Conservation (phyloP, 2,888 invertebrate species). For the Sthenelais limicola region DNA sequence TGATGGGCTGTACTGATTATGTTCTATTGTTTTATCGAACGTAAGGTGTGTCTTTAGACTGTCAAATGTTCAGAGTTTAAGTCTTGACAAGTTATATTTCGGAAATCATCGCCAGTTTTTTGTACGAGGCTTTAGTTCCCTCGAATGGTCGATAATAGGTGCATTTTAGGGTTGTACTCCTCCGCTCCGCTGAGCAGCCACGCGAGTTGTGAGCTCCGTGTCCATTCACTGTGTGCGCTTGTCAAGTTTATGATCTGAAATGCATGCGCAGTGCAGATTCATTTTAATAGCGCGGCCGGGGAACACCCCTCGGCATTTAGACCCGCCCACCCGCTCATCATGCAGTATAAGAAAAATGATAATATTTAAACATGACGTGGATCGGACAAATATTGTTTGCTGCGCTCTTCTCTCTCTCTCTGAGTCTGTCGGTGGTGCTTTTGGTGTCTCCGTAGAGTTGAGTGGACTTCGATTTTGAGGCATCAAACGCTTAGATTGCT, state of each 20-base stretch:
- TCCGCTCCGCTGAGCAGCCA: neutral
- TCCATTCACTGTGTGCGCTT: neutral
- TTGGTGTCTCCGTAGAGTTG: no score
- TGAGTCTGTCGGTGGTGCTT: conserved; percentile 9
- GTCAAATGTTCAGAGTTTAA: no score
- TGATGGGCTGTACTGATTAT: conserved; percentile 24
- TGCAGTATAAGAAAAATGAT: conserved; percentile 17
- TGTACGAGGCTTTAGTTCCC: no score
- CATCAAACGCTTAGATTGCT: neutral
- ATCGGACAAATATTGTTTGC: conserved; percentile 12
- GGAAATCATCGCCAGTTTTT: no score
- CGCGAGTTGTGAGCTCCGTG: conserved; percentile 24
- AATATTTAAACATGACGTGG: conserved; percentile 20
- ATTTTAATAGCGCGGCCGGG: conserved; percentile 25
- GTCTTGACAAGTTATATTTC: no score
- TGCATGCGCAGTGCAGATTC: conserved; percentile 12
- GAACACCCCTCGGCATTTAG: conserved; percentile 19
- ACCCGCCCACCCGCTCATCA: conserved; percentile 18
- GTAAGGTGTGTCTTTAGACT: no score
- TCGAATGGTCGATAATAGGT: conserved; percentile 13
- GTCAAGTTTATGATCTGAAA: conserved; percentile 26
- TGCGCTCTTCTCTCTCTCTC: neutral
- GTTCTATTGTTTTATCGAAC: conserved; percentile 2
- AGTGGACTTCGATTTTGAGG: conserved; percentile 1
- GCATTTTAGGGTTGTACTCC: neutral